Percentiles rank a stretch among this genome's conserved stretches.
Conservation (phyloP, 2,888 invertebrate genomes). For the Ennomos erosarius region DNA sequence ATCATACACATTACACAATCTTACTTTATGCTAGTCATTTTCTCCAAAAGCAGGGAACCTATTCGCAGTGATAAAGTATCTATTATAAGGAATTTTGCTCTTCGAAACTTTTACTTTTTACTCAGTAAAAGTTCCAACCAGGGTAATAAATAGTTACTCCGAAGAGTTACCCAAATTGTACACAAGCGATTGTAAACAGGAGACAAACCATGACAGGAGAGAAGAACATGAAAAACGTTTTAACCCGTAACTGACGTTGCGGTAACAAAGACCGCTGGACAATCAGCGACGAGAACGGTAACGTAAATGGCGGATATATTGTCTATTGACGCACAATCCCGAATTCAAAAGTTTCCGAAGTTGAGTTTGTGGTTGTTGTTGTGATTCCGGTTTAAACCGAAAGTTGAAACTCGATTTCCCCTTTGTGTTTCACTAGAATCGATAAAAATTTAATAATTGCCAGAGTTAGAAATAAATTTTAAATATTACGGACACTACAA, state of each 20-base stretch:
- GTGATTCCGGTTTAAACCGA: slow-evolving; percentile 4
- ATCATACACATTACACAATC: no score
- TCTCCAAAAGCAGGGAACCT: neutral
- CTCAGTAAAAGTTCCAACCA: slow-evolving; percentile 15
- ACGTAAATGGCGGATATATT: slow-evolving; percentile 31
- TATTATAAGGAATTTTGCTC: no score
- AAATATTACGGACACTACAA: neutral
- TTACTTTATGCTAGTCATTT: no score
- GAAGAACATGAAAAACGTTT: slow-evolving; percentile 75
- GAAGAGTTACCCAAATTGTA: slow-evolving; percentile 32
- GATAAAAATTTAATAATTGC: neutral
- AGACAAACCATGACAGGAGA: slow-evolving; percentile 57
- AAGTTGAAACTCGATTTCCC: no score
- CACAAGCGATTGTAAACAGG: slow-evolving; percentile 48
- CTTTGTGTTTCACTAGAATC: no score
- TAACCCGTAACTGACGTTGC: slow-evolving; percentile 63
- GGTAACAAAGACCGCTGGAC: slow-evolving; percentile 52
- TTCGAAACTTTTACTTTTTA: no score
- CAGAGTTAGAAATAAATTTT: neutral
- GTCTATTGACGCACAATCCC: slow-evolving; percentile 19
- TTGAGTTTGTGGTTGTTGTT: slow-evolving; percentile 14
- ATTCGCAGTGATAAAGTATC: no score
- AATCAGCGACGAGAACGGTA: slow-evolving; percentile 15
- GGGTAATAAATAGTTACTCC: slow-evolving; percentile 38
- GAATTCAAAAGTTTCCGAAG: slow-evolving; percentile 17